Evolutionary conservation across 1,140 invertebrate genomes (phyloP), one percentile per base, ranked within the genome.

Genomic region (Penaeus indicus): DNA sequence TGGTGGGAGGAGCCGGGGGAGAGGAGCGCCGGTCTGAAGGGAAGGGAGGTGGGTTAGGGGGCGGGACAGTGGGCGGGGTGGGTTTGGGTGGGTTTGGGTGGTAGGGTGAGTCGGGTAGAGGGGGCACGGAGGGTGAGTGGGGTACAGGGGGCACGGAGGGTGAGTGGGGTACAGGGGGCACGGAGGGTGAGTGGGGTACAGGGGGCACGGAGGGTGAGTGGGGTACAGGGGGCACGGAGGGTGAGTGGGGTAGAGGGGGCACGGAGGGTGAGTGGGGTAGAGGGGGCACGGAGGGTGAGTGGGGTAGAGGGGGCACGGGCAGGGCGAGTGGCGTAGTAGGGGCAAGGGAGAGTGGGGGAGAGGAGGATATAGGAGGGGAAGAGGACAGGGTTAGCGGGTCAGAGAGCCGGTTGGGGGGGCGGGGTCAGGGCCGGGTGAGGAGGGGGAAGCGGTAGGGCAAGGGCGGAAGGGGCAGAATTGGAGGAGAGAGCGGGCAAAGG

Each of bases 1-100:
- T 86, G 72, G 60, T 86, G 84, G 16, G 72, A 63, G 19, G 84
- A 61, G 32, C 75, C 77, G 16, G 84, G 84, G 22, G 84, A 86
- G 19, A n/a, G 61, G 27, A 79, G 75, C 1, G 84, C n/a, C 38
- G 84, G 72, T 63, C 84, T 86, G 69, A 7, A 32, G 69, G 84
- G 22, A 47, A 54, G 54, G 69, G 25, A 69, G 64, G 69, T n/a
- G 21, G 10, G 38, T 13, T 62, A n/a, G 60, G 38, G 38, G 22
- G 27, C 32, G 42, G 5, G 60, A 27, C 47, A 67, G 27, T 47
- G 42, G 8, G 42, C 25, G 64, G 38, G 19, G 25, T 19, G 79
- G 79, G 27, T 67, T 0, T 19, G 21, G 63, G 62, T 54, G 38
- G 80, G 42, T 80, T 11, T 27, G 42, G 27, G 16, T 16, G 16